A percentile compares a stretch with the other conserved stretches of the same genome.
Conservation (phyloP, 1,140 invertebrate species). For the Lepidurus arcticus region DNA sequence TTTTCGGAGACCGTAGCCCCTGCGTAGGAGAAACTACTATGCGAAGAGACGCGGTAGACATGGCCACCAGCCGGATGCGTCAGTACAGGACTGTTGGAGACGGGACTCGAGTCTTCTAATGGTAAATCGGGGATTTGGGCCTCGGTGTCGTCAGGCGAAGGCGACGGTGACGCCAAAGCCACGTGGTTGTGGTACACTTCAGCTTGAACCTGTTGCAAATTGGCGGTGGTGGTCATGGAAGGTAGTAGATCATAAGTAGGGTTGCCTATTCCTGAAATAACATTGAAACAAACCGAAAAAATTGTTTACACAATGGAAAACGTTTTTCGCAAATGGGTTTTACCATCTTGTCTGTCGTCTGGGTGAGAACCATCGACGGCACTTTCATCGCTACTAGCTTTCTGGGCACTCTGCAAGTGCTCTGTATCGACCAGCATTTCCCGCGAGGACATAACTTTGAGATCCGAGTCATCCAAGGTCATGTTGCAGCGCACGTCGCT, state of each 20-base stretch:
- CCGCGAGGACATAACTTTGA: constrained; percentile 31
- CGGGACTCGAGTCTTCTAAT: neutral
- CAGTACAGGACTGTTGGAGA: constrained; percentile 6
- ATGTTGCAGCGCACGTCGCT: constrained; percentile 10
- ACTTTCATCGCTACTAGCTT: constrained; percentile 32
- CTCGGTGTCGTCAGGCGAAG: constrained; percentile 35
- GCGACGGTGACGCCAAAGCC: constrained; percentile 15
- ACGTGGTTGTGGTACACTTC: constrained; percentile 32
- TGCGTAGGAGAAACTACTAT: constrained; percentile 41
- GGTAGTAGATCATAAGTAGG: constrained; percentile 3
- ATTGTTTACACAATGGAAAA: neutral
- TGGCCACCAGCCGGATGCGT: constrained; percentile 27
- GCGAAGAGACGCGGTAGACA: neutral
- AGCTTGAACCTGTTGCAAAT: constrained; percentile 28
- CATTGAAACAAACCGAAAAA: neutral
- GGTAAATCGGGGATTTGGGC: constrained; percentile 27
- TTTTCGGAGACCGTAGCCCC: constrained; percentile 42
- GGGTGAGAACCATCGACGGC: constrained; percentile 29
- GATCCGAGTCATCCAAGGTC: constrained; percentile 31
- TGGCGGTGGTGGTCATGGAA: constrained; percentile 27
- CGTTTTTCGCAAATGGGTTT: too few species aligned
- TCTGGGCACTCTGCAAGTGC: constrained; percentile 21
- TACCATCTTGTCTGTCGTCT: neutral
- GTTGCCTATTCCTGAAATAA: neutral
- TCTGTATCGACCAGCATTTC: constrained; percentile 29